These are phyloP conservation scores for Theropithecus gelada DNA, from an alignment of 2,113 vertebrate species.

Conservation along the genomic window DNA sequence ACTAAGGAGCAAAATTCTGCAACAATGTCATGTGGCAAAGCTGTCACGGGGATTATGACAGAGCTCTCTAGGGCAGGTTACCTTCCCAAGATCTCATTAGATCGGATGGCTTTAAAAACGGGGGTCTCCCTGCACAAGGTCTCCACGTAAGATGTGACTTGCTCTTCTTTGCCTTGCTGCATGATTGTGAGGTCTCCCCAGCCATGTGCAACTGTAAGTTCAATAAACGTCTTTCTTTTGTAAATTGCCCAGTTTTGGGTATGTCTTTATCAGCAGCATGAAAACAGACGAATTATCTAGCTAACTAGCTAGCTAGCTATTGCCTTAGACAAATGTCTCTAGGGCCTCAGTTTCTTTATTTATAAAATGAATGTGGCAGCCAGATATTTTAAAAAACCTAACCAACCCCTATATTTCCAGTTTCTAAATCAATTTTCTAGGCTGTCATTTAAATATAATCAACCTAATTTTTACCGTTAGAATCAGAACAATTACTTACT, in stretches of 20 bases:
- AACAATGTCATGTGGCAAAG: background rate
- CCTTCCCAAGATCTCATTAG: background rate
- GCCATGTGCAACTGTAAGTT: too few relatives aligned
- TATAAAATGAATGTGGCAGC: background rate
- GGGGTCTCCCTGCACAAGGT: too few relatives aligned
- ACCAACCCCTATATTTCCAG: background rate
- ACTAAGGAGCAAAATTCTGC: too few relatives aligned
- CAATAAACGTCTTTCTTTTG: too few relatives aligned
- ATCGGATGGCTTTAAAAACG: too few relatives aligned
- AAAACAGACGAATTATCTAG: too few relatives aligned
- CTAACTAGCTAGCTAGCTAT: too few relatives aligned
- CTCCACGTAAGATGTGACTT: too few relatives aligned
- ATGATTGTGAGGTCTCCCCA: too few relatives aligned
- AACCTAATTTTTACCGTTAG: background rate
- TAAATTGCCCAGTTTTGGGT: too few relatives aligned
- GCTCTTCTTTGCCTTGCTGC: too few relatives aligned
- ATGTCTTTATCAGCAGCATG: too few relatives aligned
- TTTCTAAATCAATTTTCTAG: background rate
- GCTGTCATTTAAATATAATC: background rate
- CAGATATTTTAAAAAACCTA: conserved; percentile 2
- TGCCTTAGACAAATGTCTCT: background rate
- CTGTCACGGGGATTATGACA: background rate
- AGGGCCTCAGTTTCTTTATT: background rate
- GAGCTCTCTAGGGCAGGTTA: background rate
- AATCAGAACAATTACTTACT: background rate